These are phyloP conservation scores for Raphicerus campestris DNA, from an alignment of 2,113 vertebrate species.

Conservation along the genomic window DNA sequence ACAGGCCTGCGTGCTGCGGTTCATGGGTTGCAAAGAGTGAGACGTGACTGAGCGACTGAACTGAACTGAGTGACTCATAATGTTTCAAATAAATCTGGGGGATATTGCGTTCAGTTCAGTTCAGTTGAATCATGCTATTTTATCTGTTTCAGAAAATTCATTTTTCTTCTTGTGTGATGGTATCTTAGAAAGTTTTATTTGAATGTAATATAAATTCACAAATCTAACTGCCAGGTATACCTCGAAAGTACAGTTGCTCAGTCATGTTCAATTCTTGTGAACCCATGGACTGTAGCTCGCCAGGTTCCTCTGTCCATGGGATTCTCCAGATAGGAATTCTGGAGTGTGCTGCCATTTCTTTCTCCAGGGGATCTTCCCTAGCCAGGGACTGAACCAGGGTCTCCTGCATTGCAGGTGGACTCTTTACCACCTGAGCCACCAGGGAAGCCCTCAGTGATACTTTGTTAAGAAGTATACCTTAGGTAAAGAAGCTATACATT, in stretches of 20 bases:
- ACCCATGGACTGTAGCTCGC: neutral
- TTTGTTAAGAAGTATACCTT: neutral
- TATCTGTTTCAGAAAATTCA: neutral
- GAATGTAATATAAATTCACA: neutral
- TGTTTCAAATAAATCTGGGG: neutral
- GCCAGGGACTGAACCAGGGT: neutral
- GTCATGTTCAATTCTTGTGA: neutral
- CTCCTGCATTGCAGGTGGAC: accelerated
- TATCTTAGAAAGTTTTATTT: neutral
- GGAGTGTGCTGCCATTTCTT: neutral
- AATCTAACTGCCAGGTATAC: neutral
- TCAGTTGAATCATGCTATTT: neutral
- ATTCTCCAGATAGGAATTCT: neutral
- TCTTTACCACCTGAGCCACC: neutral
- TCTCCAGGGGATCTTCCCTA: neutral
- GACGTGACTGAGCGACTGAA: too few relatives aligned
- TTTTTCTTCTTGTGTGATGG: neutral
- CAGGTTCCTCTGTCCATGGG: neutral
- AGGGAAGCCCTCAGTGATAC: neutral
- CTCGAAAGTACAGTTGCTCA: neutral
- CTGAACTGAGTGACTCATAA: neutral
- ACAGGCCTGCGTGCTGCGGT: too few relatives aligned
- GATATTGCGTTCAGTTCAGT: neutral
- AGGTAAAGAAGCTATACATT: neutral
- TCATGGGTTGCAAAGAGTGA: accelerated